phyloP scores from a whole-genome alignment of 1,140 invertebrate species.

The Arctopsyche grandis region DNA sequence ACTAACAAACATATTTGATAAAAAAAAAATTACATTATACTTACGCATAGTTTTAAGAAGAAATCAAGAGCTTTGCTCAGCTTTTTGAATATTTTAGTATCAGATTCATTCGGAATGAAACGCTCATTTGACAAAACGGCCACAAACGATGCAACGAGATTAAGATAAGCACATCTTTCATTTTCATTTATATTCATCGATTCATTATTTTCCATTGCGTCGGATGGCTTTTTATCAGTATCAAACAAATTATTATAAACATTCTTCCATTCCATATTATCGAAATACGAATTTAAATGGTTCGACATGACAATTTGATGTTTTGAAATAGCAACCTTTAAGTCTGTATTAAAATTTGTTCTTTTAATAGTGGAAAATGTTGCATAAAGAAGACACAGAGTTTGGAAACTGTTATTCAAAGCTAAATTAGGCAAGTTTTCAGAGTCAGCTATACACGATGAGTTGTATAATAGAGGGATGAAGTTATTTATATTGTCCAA shows the following conservation, averaged over 20 bases:
- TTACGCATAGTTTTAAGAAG: constrained; percentile 38
- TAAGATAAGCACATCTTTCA: not conserved
- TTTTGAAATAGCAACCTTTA: constrained; percentile 28
- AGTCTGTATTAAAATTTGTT: constrained; percentile 27
- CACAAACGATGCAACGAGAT: not conserved
- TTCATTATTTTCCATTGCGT: not conserved
- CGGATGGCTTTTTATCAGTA: not conserved
- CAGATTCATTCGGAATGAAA: not conserved
- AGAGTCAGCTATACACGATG: not conserved
- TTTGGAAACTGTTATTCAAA: constrained; percentile 42
- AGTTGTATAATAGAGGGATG: constrained; percentile 18
- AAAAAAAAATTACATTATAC: constrained; percentile 15
- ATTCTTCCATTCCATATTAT: not conserved
- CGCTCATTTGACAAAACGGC: not conserved
- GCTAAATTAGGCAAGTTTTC: not conserved
- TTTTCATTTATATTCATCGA: not conserved
- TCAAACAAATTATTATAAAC: not conserved
- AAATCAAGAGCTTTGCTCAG: constrained; percentile 37
- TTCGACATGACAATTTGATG: not conserved
- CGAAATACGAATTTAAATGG: not conserved
- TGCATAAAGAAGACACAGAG: constrained; percentile 27
- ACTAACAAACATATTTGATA: not conserved
- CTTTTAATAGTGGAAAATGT: constrained; percentile 42
- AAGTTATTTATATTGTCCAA: constrained; percentile 32
- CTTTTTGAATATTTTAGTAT: constrained; percentile 35